Evolutionary conservation across 2,797 vertebrate genomes (phyloP).

Genomic region (Halcyon leucocephala): DNA sequence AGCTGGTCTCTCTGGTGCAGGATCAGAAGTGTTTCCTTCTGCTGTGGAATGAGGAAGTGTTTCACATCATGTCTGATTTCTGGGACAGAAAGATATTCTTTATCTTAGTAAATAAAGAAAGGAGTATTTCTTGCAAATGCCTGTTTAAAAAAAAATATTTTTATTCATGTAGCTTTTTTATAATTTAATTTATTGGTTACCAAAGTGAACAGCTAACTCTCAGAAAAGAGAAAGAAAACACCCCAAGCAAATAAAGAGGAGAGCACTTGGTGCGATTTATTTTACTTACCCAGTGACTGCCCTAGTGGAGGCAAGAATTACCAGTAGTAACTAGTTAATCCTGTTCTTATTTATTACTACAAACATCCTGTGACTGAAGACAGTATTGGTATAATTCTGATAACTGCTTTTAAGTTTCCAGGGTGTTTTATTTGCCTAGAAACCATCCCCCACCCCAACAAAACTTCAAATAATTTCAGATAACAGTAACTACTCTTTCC

Average conservation of each 20-base stretch:
- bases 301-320: background rate
- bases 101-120: background rate
- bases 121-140: background rate
- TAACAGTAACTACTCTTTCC: background rate
- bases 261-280: background rate
- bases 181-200: background rate
- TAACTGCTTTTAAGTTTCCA: background rate
- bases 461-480: rapidly evolving
- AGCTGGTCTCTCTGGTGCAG: background rate
- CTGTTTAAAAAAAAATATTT: background rate
- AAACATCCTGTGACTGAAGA: background rate
- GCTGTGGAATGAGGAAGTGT: background rate
- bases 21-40: background rate
- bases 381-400: background rate
- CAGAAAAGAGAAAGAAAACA: background rate
- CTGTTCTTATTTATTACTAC: background rate
- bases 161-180: background rate
- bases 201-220: background rate
- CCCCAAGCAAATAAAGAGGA: background rate
- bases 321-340: background rate
- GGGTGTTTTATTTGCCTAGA: background rate
- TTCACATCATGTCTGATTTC: background rate
- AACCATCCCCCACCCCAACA: background rate
- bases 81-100: background rate
- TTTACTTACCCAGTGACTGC: background rate